Conservation (phyloP, 2,888 invertebrate species). For the Melanostoma mellinum region DNA sequence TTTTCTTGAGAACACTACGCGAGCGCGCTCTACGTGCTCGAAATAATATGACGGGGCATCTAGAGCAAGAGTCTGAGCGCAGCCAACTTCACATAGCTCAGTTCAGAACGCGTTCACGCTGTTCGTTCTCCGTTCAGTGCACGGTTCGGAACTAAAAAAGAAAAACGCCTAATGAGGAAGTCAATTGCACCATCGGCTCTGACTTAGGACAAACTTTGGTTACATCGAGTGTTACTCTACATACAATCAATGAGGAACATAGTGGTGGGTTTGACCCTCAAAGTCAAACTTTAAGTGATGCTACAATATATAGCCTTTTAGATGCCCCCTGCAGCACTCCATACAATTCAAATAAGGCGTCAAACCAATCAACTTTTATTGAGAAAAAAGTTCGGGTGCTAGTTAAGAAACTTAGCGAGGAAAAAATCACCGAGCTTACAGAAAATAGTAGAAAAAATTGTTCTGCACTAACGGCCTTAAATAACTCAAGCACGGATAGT, state of each 20-base stretch:
- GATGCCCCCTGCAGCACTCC: constrained; percentile 66
- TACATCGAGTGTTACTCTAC: constrained; percentile 19
- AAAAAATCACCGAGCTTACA: constrained; percentile 9
- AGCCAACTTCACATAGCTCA: no score
- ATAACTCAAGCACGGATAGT: no score
- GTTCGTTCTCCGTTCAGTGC: no score
- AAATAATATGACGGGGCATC: no score
- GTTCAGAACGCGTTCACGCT: no score
- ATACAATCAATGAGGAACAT: constrained; percentile 53
- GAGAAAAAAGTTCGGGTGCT: constrained; percentile 46
- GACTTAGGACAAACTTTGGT: not conserved
- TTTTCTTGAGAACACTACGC: no score
- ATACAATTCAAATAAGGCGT: constrained; percentile 16
- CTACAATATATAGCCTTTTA: constrained; percentile 49
- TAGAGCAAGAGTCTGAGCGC: no score
- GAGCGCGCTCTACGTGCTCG: no score
- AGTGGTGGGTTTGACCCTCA: constrained; percentile 23
- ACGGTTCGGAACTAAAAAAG: no score
- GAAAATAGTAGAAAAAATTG: no score
- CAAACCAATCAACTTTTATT: not conserved
- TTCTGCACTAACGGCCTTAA: no score
- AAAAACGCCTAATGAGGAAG: no score
- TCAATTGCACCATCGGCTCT: not conserved
- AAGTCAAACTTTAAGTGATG: constrained; percentile 51
- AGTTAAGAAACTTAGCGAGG: constrained; percentile 31